Base-by-base conservation (phyloP, 1,140 invertebrate genomes). In the Kradibia gibbosae region DNA sequence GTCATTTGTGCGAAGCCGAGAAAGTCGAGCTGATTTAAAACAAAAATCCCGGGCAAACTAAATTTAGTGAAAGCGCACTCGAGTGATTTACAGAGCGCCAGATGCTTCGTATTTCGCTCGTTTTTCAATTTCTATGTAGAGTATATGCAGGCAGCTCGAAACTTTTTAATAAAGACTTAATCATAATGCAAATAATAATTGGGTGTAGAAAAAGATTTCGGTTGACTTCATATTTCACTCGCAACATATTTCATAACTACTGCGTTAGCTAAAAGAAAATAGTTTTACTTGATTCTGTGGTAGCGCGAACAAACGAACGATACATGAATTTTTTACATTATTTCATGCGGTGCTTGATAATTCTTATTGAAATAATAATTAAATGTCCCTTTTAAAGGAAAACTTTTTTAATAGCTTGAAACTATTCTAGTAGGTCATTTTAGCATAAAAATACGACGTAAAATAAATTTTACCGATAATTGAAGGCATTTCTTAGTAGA, bases 51-150 rank as follows among this genome's bases (percentile, higher is more conserved):
- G 57, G 28, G 50, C 13, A 45, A 74, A 80, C 70, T 81, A 76
- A 81, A 81, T 81, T 76, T 81, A 81, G 80, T 76, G 50, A n/a
- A 53, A 62, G 74, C 28, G 71, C 25, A 50, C 42, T 39, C 78
- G 36, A 60, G 74, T 82, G 80, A 82, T 82, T 82, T 82, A 82
- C 31, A 55, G 45, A 70, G 28, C 80, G 39, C 74, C 80, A 82
- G 74, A 82, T 82, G 80, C 80, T 82, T 31, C 53, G 42, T 73
- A 36, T 75, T 71, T n/a, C 62, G 48, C 25, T 34, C 31, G 11
- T 80, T 81, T 81, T 81, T 81, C 73, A 67, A 76, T 81, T 53
- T 57, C 80, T 45, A 65, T 45, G 36, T 65, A 34, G 60, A 70
- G 4, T 70, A 25, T n/a, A 25, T 34, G 48, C 76, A 7, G 17